Conservation (phyloP, 2,888 invertebrate genomes). For the Fragum sueziense region DNA sequence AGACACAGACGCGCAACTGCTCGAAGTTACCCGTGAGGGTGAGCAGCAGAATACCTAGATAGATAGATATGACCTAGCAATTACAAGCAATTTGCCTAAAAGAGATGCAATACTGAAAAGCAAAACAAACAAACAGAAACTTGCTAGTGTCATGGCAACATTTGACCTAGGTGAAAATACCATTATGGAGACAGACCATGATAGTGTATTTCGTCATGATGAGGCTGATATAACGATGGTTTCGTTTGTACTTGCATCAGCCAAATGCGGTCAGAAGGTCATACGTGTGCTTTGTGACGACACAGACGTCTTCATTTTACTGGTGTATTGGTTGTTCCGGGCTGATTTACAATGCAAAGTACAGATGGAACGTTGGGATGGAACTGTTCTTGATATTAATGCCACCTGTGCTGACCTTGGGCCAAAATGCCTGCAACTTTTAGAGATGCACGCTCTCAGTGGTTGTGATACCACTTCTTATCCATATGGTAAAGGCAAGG, state of each 20-base stretch:
- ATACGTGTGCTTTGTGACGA: slow-evolving; percentile 27
- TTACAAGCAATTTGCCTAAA: slow-evolving; percentile 35
- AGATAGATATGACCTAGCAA: too few relatives aligned
- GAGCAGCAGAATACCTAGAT: too few relatives aligned
- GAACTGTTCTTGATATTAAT: slow-evolving; percentile 6
- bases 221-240: neutral
- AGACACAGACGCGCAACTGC: too few relatives aligned
- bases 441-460: slow-evolving; percentile 31
- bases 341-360: slow-evolving; percentile 17
- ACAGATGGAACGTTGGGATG: slow-evolving; percentile 23
- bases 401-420: slow-evolving; percentile 27
- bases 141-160: neutral
- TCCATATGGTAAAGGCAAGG: slow-evolving; percentile 19
- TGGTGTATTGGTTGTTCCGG: slow-evolving; percentile 18
- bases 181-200: too few relatives aligned
- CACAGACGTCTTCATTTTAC: slow-evolving; percentile 24
- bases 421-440: slow-evolving; percentile 26
- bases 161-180: neutral
- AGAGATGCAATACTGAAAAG: slow-evolving; percentile 30
- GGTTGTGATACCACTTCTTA: slow-evolving; percentile 26
- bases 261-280: slow-evolving; percentile 1
- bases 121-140: neutral
- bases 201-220: neutral
- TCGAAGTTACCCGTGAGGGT: too few relatives aligned
- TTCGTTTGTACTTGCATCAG: neutral